phyloP scores from a whole-genome alignment of 2,888 invertebrate genomes.

The Drosophila neutralis region DNA sequence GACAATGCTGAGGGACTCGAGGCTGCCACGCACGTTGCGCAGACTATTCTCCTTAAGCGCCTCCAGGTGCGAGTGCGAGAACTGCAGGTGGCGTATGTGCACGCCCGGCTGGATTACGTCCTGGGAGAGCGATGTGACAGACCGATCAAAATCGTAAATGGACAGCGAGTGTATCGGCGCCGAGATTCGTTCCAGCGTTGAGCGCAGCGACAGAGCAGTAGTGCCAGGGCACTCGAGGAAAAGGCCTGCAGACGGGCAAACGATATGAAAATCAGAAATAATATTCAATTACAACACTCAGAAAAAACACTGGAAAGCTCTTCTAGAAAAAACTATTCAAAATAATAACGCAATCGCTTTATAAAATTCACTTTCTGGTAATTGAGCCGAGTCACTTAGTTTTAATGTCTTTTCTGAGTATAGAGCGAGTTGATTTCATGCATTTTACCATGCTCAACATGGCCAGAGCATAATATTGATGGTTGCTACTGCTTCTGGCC shows the following conservation, averaged over 20 bases:
- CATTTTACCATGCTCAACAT: conserved; percentile 20
- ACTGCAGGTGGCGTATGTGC: conserved; percentile 90
- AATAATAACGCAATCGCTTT: no score
- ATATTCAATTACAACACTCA: not conserved
- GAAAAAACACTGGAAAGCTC: not conserved
- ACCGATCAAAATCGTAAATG: conserved; percentile 94
- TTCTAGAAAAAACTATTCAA: not conserved
- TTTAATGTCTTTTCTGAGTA: not conserved
- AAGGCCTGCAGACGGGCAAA: conserved; percentile 86
- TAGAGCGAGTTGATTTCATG: conserved; percentile 11
- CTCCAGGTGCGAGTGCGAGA: conserved; percentile 90
- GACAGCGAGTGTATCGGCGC: conserved; percentile 92
- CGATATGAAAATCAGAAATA: conserved; percentile 3
- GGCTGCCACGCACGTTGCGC: conserved; percentile 89
- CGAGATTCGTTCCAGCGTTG: conserved; percentile 89
- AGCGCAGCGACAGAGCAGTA: conserved; percentile 90
- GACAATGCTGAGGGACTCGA: conserved; percentile 92
- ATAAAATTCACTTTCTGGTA: no score
- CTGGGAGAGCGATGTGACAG: conserved; percentile 90
- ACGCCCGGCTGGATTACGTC: conserved; percentile 90
- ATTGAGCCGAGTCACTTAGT: not conserved
- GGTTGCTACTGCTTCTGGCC: conserved; percentile 14
- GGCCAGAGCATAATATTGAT: conserved; percentile 14
- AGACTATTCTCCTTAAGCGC: conserved; percentile 91
- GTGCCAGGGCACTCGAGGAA: conserved; percentile 95